phyloP scores from a whole-genome alignment of 1,140 invertebrate species.

The Cyclina sinensis region DNA sequence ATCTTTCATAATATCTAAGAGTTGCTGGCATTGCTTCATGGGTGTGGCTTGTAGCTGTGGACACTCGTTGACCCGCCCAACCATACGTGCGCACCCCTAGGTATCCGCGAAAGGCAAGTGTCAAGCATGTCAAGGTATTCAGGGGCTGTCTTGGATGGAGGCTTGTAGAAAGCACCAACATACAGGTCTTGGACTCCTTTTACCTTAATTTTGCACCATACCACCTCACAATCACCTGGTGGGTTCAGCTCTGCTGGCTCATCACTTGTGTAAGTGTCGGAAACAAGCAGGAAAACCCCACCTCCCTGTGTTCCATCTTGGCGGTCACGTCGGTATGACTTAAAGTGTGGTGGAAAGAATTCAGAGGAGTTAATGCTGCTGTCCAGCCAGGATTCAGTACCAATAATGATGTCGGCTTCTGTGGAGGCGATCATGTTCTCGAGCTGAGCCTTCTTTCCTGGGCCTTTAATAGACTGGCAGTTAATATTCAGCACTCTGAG shows the following conservation, averaged over 20 bases:
- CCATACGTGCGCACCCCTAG: constrained; percentile 25
- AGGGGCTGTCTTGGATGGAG: constrained; percentile 14
- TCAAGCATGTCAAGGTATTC: neutral
- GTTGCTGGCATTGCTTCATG: constrained; percentile 23
- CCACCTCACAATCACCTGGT: constrained; percentile 1
- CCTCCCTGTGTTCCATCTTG: constrained; percentile 17
- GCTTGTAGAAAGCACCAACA: constrained; percentile 43
- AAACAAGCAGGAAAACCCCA: constrained; percentile 56
- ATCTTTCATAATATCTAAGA: constrained; percentile 28
- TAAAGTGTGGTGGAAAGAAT: constrained; percentile 48
- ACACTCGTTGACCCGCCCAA: constrained; percentile 25
- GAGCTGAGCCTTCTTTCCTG: constrained; percentile 17
- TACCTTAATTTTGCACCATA: constrained; percentile 35
- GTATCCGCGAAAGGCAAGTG: neutral
- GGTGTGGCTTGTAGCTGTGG: neutral
- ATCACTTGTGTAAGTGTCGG: constrained; percentile 7
- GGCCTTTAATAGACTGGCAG: constrained; percentile 28
- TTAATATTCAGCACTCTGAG: constrained; percentile 34
- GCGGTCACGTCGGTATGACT: constrained; percentile 20
- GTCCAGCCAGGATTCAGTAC: constrained; percentile 37
- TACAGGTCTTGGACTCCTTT: constrained; percentile 54
- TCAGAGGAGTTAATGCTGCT: neutral
- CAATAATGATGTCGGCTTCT: constrained; percentile 53
- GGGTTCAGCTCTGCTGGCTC: constrained; percentile 47
- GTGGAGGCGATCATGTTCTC: constrained; percentile 29